These are phyloP conservation scores for Trichoplusia ni DNA, from an alignment of 1,140 invertebrate genomes.

Conservation along the genomic window DNA sequence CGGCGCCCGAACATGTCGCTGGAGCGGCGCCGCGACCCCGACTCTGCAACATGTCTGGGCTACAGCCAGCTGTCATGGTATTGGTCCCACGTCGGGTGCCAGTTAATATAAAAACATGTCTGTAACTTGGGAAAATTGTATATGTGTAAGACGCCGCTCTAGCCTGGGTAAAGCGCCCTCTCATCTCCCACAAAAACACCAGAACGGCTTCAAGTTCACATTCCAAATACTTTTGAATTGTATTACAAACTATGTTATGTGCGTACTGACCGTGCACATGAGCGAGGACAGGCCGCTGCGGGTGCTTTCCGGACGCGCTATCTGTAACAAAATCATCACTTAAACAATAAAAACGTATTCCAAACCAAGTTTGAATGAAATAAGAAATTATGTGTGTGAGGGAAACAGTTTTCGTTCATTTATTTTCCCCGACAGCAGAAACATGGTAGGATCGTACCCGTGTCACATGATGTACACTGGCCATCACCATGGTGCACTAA, in stretches of 20 bases:
- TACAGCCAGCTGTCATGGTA: background rate
- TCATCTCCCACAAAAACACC: too few species aligned
- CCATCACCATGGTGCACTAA: too few species aligned
- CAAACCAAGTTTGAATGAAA: too few species aligned
- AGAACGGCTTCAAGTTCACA: too few species aligned
- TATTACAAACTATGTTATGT: too few species aligned
- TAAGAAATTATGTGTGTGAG: too few species aligned
- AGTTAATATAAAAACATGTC: background rate
- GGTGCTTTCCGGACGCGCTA: constrained; percentile 13
- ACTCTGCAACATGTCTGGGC: constrained; percentile 38
- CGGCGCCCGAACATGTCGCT: constrained; percentile 51
- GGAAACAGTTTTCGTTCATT: too few species aligned
- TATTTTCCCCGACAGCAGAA: too few species aligned
- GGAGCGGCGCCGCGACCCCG: constrained; percentile 46
- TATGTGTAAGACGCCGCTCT: background rate
- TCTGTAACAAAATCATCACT: constrained; percentile 30
- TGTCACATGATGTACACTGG: too few species aligned
- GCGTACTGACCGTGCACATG: constrained; percentile 13
- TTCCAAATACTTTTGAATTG: too few species aligned
- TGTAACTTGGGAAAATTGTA: background rate
- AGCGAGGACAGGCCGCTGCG: background rate
- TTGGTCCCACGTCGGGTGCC: background rate
- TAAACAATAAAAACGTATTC: background rate
- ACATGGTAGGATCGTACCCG: too few species aligned
- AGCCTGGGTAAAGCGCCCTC: too few species aligned